Base-by-base conservation (phyloP, 2,888 invertebrate species). In the Alsophila aescularia region DNA sequence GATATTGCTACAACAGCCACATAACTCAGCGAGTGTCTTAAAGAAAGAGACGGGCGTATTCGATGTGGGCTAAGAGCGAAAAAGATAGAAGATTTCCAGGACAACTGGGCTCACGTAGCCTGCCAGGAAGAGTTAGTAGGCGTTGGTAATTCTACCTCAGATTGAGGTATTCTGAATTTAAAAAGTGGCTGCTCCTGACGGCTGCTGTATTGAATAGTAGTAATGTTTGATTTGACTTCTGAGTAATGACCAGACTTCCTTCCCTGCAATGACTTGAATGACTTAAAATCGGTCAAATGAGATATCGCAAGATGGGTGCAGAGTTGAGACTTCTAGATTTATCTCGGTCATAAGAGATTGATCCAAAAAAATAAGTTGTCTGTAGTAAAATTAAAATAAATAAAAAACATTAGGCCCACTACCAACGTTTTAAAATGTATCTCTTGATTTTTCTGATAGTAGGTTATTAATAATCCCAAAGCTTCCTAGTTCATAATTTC, bases 11-110 rank as follows among this genome's bases (percentile, higher is more conserved):
- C n/a, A n/a, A n/a, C n/a, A n/a, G n/a, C n/a, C n/a, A n/a, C n/a
- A n/a, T n/a, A n/a, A n/a, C n/a, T n/a, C n/a, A 83, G 88, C 88
- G 87, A 87, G 89, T 83, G 87, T 84, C 65, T 68, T 66, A 60
- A 5, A 60, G 78, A 83, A 35, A n/a, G 79, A 64, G 82, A 81
- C 10, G 51, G 62, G n/a, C 0, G 21, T 61, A 80, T 60, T 9
- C 9, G 10, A 21, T 27, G 9, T 39, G 16, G 18, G 3, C 6
- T 27, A 2, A 0, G 75, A 9, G 31, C 0, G 69, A 84, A 31
- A 62, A 71, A 53, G 83, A 73, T 7, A 35, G 69, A 0, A 69
- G 60, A n/a, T n/a, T n/a, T 63, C 67, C 69, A 70, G 69, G 70
- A 76, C 81, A 76, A 39, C 79, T 71, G 71, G 70, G 73, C 73